Conservation (phyloP, 2,888 invertebrate species). For the Tineola bisselliella region DNA sequence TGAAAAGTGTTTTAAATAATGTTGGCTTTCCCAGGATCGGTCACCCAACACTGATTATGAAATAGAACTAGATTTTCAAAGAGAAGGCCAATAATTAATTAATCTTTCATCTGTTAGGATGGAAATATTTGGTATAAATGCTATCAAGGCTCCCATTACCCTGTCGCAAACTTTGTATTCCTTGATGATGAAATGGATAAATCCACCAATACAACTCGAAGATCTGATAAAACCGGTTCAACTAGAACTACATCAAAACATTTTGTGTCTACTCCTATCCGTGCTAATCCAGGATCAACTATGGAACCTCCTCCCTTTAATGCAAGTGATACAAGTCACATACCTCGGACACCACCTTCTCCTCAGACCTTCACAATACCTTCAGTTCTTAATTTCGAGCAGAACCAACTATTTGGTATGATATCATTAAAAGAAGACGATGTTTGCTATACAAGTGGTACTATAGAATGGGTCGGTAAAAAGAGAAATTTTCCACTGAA, state of each 20-base stretch:
- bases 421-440: conserved; percentile 52
- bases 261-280: neutral
- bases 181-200: conserved; percentile 28
- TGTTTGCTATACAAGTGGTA: conserved; percentile 59
- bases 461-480: conserved; percentile 58
- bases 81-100: neutral
- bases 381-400: conserved; percentile 19
- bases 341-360: conserved; percentile 45
- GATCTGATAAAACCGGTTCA: neutral
- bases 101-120: conserved; percentile 29
- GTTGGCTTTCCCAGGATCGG: neutral
- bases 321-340: conserved; percentile 49
- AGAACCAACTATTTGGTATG: conserved; percentile 49
- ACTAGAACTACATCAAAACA: neutral
- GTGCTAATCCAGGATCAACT: neutral
- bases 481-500: conserved; percentile 53
- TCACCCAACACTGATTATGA: neutral
- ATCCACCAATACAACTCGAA: conserved; percentile 16
- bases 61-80: neutral
- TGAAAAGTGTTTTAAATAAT: neutral
- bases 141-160: conserved; percentile 53
- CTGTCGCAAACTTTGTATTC: conserved; percentile 45
- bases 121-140: conserved; percentile 52
- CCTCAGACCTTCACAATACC: conserved; percentile 45
- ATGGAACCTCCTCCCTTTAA: conserved; percentile 22